Evolutionary conservation across 2,113 vertebrate genomes (phyloP).

Genomic region (Cyphomyrus discorhynchus): DNA sequence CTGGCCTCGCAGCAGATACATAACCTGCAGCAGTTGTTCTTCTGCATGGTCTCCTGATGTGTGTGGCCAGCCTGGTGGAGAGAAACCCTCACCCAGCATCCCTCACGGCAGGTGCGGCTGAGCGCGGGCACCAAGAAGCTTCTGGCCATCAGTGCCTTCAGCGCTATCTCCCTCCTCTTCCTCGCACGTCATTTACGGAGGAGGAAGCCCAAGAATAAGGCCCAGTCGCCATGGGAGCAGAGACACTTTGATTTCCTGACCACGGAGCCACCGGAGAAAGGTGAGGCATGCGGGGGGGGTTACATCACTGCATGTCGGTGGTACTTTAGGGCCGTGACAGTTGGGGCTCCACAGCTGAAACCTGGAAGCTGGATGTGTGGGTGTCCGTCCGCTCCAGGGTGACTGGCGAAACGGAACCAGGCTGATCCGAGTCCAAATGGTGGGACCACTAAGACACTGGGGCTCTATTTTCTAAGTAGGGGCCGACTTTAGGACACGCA

Average conservation of each 20-base stretch:
- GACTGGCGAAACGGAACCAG: not conserved
- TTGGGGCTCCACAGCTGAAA: not conserved
- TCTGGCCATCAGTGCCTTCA: conserved; percentile 73
- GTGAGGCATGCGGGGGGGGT: conserved; percentile 38
- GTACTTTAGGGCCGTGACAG: not conserved
- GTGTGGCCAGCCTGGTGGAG: not conserved
- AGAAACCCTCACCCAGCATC: not conserved
- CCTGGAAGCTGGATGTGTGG: not conserved
- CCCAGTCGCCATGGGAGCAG: conserved; percentile 65
- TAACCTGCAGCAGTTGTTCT: not conserved
- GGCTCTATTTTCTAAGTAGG: not conserved
- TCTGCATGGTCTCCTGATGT: not conserved
- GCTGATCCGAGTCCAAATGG: not conserved
- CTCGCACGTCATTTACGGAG: conserved; percentile 85
- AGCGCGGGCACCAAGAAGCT: conserved; percentile 78
- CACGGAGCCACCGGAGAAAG: conserved; percentile 63
- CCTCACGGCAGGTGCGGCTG: conserved; percentile 67
- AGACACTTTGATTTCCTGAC: conserved; percentile 61
- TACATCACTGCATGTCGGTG: not conserved
- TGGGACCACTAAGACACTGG: not conserved
- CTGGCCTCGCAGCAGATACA: not conserved
- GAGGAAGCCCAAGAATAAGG: conserved; percentile 73
- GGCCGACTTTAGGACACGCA: not conserved
- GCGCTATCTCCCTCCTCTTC: conserved; percentile 78
- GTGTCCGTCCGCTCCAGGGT: not conserved